Evolutionary conservation across 23 tunicate genomes (phyloP), one percentile per base, ranked within the genome.

Genomic region (Trididemnum clinides): DNA sequence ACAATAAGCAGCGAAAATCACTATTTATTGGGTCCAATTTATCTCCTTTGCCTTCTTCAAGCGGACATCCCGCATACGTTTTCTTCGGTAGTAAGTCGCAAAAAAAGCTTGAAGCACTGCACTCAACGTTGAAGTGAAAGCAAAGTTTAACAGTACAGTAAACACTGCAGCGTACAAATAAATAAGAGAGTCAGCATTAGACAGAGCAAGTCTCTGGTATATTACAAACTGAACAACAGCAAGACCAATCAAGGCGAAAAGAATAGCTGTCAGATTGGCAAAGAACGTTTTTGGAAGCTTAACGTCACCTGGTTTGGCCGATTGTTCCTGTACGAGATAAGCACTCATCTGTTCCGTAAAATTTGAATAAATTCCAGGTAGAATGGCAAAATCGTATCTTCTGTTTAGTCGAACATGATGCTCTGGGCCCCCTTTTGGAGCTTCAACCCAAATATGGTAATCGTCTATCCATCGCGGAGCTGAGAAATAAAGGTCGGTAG

Each of bases 381-480:
- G 83, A 10, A 39, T 28, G 20, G 97, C 64, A 64, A 78, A 65
- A 26, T 75, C 85, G 35, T 92, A 92, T 10, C 97, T 69, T 32
- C 58, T 44, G 28, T 78, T 70, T 27, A 92, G 59, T 0, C 32
- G 32, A n/a, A 28, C 15, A 51, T 84, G 87, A 34, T 92, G 97
- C 31, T 92, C 87, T 32, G 57, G 58, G 7, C 90, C 97, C 1
- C 86, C 97, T 1, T 88, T 75, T 0, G 87, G 82, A 31, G 89
- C 77, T 34, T 85, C 88, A 28, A 87, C 85, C 85, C 87, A 92
- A 26, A 92, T 84, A n/a, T 82, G 39, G 33, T 59, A 57, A 0
- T 72, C 28, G 65, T 92, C 97, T 39, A 84, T 75, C 97, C 97
- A 92, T 71, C 72, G 71, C 1, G 97, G 97, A n/a, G 92, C 89